Conservation (phyloP, 92 coral and sea anemone genomes). For the Pocillopora grandis region DNA sequence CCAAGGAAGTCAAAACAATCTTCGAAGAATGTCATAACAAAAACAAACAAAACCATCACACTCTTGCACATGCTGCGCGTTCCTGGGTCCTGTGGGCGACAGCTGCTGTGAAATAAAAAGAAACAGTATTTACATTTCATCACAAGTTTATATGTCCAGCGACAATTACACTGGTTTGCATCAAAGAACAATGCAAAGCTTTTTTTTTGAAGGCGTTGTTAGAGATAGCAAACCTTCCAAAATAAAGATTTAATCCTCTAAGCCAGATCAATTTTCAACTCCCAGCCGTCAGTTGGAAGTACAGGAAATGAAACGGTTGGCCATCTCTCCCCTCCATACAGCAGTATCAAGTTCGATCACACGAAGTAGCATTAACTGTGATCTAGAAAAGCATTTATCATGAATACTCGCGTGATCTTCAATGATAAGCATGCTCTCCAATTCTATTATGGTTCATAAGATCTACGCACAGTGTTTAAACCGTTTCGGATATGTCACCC, state of each 20-base stretch:
- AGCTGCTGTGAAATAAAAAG: background rate
- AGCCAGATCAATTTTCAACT: background rate
- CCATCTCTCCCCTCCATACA: background rate
- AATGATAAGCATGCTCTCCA: too few relatives aligned
- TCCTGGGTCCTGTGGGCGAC: background rate
- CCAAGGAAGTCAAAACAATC: constrained; percentile 26
- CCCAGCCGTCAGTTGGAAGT: background rate
- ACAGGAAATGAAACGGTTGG: background rate
- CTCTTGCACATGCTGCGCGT: background rate
- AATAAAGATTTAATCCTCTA: background rate
- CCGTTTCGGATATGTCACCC: too few relatives aligned
- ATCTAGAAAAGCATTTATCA: background rate
- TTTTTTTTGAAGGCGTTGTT: background rate
- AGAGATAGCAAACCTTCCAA: background rate
- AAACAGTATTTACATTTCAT: background rate
- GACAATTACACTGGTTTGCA: background rate
- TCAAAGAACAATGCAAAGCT: background rate
- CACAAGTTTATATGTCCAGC: background rate
- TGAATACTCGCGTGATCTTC: too few relatives aligned
- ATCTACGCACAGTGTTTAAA: too few relatives aligned
- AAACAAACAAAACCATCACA: constrained; percentile 7
- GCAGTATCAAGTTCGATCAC: background rate
- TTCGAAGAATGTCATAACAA: constrained; percentile 10
- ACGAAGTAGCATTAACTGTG: too few relatives aligned
- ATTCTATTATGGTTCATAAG: too few relatives aligned